Percentiles rank a stretch among this genome's conserved stretches.
Conservation (phyloP, 2,113 vertebrate species). For the Erythrocercus mccallii region DNA sequence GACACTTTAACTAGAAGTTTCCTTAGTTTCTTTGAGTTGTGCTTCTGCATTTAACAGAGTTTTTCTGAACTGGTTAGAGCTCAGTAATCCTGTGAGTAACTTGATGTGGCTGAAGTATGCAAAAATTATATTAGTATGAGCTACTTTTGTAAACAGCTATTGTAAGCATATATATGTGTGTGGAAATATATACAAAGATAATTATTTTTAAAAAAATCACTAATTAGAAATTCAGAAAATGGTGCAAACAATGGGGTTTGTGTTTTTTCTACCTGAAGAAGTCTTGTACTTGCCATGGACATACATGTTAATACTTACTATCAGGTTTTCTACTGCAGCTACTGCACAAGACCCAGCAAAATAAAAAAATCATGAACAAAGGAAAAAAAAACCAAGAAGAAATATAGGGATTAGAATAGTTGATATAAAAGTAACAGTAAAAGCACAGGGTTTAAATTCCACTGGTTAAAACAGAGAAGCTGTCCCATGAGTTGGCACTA, state of each 20-base stretch:
- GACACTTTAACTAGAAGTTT: neutral
- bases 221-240: neutral
- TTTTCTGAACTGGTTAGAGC: neutral
- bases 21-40: neutral
- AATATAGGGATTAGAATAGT: neutral
- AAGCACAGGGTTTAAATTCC: neutral
- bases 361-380: neutral
- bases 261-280: neutral
- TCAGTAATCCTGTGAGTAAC: neutral
- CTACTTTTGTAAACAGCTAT: fast-evolving
- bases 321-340: neutral
- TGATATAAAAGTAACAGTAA: neutral
- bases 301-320: neutral
- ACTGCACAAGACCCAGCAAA: neutral
- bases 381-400: neutral
- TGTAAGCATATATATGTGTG: fast-evolving
- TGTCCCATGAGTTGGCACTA: neutral
- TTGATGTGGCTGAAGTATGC: neutral
- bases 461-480: neutral
- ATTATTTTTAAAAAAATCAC: too few species aligned
- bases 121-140: neutral
- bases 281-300: neutral
- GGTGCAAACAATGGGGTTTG: neutral
- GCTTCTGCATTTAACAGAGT: neutral
- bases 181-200: neutral